Percentiles rank a stretch among this genome's conserved stretches.
phyloP scores from a whole-genome alignment of 2,113 vertebrate genomes.

The Cyphomyrus plagiostoma region DNA sequence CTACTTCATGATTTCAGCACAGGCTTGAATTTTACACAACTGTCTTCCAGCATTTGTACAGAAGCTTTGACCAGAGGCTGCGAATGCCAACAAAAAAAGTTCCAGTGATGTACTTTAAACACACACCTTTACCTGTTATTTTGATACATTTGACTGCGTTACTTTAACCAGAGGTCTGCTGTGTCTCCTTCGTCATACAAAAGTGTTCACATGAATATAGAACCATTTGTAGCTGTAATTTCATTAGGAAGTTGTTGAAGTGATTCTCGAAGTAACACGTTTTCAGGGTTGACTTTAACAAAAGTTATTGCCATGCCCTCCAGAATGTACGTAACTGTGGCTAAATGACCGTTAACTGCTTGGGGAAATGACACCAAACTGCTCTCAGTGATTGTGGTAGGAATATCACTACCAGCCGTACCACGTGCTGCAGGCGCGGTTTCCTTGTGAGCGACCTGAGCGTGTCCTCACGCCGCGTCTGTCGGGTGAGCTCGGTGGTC shows the following conservation, averaged over 20 bases:
- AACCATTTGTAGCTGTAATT: neutral
- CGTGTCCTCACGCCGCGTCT: neutral
- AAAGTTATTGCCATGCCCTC: neutral
- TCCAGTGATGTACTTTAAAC: neutral
- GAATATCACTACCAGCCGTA: neutral
- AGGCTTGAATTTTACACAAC: neutral
- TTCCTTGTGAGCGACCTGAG: neutral
- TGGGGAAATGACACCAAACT: neutral
- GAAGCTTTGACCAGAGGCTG: neutral
- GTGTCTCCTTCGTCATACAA: neutral
- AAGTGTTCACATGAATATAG: neutral
- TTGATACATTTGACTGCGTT: neutral
- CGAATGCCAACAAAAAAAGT: neutral
- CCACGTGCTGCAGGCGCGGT: neutral
- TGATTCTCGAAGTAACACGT: neutral
- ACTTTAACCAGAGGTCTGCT: neutral
- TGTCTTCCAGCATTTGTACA: neutral
- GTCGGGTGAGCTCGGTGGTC: neutral
- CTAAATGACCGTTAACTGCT: neutral
- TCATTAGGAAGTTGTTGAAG: neutral
- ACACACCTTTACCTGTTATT: neutral
- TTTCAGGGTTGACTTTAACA: neutral
- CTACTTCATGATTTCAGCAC: neutral
- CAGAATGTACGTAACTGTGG: neutral
- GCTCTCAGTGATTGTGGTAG: neutral